Evolutionary conservation across 1,140 invertebrate genomes (phyloP).

Genomic region (Lucilia cuprina): DNA sequence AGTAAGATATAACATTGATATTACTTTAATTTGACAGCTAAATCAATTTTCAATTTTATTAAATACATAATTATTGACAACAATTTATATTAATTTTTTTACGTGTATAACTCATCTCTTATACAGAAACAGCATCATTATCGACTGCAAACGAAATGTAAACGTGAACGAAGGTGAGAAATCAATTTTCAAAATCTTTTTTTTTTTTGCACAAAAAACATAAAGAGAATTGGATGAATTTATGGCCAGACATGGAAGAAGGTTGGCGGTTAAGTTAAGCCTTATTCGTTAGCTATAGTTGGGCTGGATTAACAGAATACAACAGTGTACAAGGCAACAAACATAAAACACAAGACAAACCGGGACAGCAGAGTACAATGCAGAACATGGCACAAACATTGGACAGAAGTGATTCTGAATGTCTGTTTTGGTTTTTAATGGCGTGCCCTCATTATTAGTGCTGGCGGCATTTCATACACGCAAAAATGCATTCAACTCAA

Average conservation of each 20-base stretch:
- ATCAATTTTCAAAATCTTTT: slow-evolving; percentile 37
- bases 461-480: slow-evolving; percentile 34
- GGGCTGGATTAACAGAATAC: not conserved
- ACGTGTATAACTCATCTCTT: not conserved
- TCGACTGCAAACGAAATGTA: slow-evolving; percentile 20
- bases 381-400: not conserved
- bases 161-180: slow-evolving; percentile 35
- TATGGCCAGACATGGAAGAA: not conserved
- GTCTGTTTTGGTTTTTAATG: slow-evolving; percentile 38
- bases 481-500: slow-evolving; percentile 45
- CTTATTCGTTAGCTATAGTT: not conserved
- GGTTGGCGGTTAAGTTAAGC: slow-evolving; percentile 9
- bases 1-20: no score
- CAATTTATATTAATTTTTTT: not conserved
- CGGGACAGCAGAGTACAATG: not conserved
- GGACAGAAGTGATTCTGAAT: slow-evolving; percentile 31
- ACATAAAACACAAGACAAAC: not conserved
- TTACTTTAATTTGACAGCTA: no score
- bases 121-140: slow-evolving; percentile 1
- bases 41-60: no score
- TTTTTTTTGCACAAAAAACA: slow-evolving; percentile 7
- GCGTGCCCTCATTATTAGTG: slow-evolving; percentile 19
- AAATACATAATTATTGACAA: no score
- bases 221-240: slow-evolving; percentile 19
- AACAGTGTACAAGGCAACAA: no score